phyloP scores from a whole-genome alignment of 2,113 vertebrate genomes.

The Beaufortia kweichowensis region DNA sequence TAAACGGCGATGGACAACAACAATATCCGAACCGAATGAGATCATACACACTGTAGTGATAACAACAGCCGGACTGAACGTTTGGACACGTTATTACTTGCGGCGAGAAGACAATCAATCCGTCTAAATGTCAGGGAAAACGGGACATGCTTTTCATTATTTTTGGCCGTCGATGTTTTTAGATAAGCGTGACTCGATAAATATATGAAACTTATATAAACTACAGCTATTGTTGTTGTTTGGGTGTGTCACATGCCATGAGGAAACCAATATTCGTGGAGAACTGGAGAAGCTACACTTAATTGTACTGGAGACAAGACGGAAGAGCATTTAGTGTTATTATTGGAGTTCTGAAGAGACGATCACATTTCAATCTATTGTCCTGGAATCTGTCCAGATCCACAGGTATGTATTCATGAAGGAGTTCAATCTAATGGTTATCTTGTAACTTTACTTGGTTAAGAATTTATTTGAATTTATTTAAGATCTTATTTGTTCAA shows the following conservation, averaged over 20 bases:
- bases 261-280: conserved; percentile 44
- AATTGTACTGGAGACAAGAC: conserved; percentile 20
- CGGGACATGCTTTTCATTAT: conserved; percentile 5
- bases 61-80: neutral
- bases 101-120: conserved; percentile 48
- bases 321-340: conserved; percentile 6
- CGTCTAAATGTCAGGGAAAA: conserved; percentile 45
- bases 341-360: conserved; percentile 3
- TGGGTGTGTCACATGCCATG: conserved; percentile 58
- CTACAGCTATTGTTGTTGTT: conserved; percentile 47
- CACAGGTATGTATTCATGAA: conserved; percentile 32
- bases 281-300: conserved; percentile 37
- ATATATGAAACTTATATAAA: conserved; percentile 26
- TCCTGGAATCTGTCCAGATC: conserved; percentile 40
- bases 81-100: neutral
- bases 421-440: neutral
- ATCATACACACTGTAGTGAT: conserved; percentile 42
- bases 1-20: conserved; percentile 50
- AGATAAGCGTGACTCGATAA: neutral
- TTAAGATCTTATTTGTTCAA: neutral
- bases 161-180: conserved; percentile 18
- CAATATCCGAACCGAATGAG: conserved; percentile 53
- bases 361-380: conserved; percentile 29
- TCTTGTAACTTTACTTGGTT: neutral
- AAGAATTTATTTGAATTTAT: too few relatives aligned